Evolutionary conservation across 2,888 invertebrate species (phyloP), one percentile per base, ranked within the genome.

Genomic region (Gerosis bhagava): DNA sequence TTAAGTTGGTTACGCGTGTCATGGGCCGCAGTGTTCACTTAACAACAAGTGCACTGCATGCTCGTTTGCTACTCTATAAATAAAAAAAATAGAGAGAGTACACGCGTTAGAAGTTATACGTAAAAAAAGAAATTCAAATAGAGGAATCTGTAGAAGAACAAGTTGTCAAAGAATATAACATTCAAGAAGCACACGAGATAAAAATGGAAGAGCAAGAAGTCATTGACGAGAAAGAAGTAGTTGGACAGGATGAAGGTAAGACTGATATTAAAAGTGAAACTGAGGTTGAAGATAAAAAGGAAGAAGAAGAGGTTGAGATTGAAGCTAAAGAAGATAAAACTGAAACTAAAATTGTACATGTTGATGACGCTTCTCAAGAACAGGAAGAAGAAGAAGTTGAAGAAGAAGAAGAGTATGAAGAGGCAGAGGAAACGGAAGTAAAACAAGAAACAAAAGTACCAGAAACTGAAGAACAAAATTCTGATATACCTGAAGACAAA

Each of bases 361-460:
- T 39, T 26, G 47, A 50, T 21, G 53, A 44, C 37, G 53, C 21
- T 21, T 7, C 21, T 5, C 49, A 60, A 37, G 52, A 56, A 49
- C 50, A 56, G 21, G 54, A 56, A 37, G 62, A 57, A 19, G 52
- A 60, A 42, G 47, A 50, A 60, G 44, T 53, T 37, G 56, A 57
- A 35, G 45, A 59, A 43, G 55, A 54, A 43, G 56, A 49, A 10
- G 41, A 48, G 11, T 60, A 63, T 24, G 62, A 64, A 46, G 65
- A 66, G 41, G 46, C 54, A 10, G 62, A 65, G 47, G 62, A 69
- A 51, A 37, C 51, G n/a, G 63, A 65, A 50, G 60, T 63, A 24
- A 67, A 72, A 19, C 35, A 51, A 13, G 46, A 56, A 32, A 16
- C 21, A 6, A 46, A 49, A 28, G 51, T 52, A 8, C 59, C 57